phyloP scores from a whole-genome alignment of 1,140 invertebrate species.

The Eumaeus atala region DNA sequence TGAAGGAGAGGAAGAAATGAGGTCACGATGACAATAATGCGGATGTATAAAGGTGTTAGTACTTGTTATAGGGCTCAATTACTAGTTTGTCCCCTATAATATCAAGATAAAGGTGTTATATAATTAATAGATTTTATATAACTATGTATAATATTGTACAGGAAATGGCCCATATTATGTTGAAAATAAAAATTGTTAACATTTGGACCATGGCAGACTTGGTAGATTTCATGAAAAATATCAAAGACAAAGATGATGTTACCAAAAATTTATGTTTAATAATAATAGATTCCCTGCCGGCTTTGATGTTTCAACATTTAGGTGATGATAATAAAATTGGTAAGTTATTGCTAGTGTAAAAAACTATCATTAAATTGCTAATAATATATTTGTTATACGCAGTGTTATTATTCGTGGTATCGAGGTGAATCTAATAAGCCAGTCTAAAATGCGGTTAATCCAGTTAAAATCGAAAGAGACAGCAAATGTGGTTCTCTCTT shows the following conservation, averaged over 20 bases:
- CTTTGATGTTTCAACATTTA: slow-evolving; percentile 68
- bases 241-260: slow-evolving; percentile 63
- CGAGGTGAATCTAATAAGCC: too few relatives aligned
- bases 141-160: slow-evolving; percentile 31
- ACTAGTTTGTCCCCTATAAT: too few relatives aligned
- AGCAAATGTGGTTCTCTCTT: too few relatives aligned
- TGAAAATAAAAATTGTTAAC: slow-evolving; percentile 59
- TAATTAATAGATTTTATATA: slow-evolving; percentile 11
- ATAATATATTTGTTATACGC: too few relatives aligned
- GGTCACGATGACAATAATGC: too few relatives aligned
- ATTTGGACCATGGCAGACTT: slow-evolving; percentile 69
- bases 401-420: too few relatives aligned
- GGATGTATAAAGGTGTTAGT: too few relatives aligned
- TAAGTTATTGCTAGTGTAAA: slow-evolving; percentile 35
- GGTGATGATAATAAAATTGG: slow-evolving; percentile 67
- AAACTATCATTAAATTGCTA: slow-evolving; percentile 21
- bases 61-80: too few relatives aligned
- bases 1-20: too few relatives aligned
- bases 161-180: slow-evolving; percentile 64
- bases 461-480: too few relatives aligned
- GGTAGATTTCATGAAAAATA: slow-evolving; percentile 62
- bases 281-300: slow-evolving; percentile 79
- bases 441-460: too few relatives aligned
- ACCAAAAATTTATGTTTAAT: slow-evolving; percentile 66
- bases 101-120: not conserved